These are phyloP conservation scores for Grapholita molesta DNA, from an alignment of 1,140 invertebrate genomes.

Conservation along the genomic window DNA sequence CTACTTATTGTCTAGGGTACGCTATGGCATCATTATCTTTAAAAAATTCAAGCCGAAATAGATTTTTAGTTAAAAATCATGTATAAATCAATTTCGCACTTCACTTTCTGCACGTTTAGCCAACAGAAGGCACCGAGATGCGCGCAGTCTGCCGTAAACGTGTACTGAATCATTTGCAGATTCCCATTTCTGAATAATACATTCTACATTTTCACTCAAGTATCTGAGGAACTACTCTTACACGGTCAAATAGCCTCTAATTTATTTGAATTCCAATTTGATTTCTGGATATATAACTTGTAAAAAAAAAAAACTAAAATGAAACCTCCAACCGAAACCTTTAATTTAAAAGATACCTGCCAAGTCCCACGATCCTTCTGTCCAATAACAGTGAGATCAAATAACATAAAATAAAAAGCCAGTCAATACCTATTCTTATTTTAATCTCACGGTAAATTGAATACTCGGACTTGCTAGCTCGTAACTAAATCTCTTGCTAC, in stretches of 20 bases:
- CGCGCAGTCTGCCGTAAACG: neutral
- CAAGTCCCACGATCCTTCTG: too few relatives aligned
- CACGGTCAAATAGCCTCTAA: neutral
- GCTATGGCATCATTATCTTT: neutral
- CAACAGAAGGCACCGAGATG: neutral
- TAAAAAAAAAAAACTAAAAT: neutral
- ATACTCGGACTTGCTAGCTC: too few relatives aligned
- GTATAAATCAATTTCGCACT: neutral
- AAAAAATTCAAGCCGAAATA: neutral
- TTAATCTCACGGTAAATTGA: too few relatives aligned
- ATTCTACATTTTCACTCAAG: neutral
- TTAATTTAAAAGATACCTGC: too few relatives aligned
- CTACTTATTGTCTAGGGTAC: neutral
- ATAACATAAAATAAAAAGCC: too few relatives aligned
- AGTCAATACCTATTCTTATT: too few relatives aligned
- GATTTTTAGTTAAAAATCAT: neutral
- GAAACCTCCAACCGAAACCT: too few relatives aligned
- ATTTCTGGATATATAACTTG: neutral
- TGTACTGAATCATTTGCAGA: slow-evolving; percentile 5
- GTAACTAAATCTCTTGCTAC: too few relatives aligned
- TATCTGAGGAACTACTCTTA: neutral
- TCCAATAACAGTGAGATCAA: too few relatives aligned
- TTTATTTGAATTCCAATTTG: neutral
- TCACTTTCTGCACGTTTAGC: neutral
- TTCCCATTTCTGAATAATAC: neutral